Evolutionary conservation across 2,113 vertebrate genomes (phyloP).

Genomic region (Spheniscus mendiculus): DNA sequence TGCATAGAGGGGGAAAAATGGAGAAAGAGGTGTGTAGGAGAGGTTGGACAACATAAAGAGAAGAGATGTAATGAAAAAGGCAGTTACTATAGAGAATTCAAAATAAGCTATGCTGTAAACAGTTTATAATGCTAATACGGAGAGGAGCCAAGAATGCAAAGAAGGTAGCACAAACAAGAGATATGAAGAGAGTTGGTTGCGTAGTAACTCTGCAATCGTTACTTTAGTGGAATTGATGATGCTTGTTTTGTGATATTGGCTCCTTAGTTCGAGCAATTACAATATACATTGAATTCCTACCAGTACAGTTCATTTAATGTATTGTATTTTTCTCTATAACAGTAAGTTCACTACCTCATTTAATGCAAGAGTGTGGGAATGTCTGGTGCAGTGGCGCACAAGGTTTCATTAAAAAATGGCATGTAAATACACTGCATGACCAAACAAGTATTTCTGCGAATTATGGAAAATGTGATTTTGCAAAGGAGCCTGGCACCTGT

Average conservation of each 20-base stretch:
- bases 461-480: not conserved
- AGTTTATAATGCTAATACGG: not conserved
- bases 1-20: not conserved
- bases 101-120: not conserved
- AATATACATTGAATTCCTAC: not conserved
- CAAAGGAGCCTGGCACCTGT: not conserved
- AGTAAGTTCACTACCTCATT: not conserved
- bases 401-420: not conserved
- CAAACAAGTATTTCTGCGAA: not conserved
- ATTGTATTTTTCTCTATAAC: not conserved
- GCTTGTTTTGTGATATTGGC: not conserved
- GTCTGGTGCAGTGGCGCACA: not conserved
- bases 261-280: not conserved
- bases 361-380: not conserved
- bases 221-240: not conserved
- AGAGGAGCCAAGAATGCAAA: not conserved
- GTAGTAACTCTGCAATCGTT: not conserved
- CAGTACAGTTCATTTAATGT: not conserved
- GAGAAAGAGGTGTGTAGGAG: not conserved
- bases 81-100: not conserved
- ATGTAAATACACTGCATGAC: not conserved
- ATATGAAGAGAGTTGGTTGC: not conserved
- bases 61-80: not conserved
- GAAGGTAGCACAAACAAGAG: not conserved
- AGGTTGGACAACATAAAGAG: not conserved